phyloP scores from a whole-genome alignment of 2,888 invertebrate species.

The Noctua janthe region DNA sequence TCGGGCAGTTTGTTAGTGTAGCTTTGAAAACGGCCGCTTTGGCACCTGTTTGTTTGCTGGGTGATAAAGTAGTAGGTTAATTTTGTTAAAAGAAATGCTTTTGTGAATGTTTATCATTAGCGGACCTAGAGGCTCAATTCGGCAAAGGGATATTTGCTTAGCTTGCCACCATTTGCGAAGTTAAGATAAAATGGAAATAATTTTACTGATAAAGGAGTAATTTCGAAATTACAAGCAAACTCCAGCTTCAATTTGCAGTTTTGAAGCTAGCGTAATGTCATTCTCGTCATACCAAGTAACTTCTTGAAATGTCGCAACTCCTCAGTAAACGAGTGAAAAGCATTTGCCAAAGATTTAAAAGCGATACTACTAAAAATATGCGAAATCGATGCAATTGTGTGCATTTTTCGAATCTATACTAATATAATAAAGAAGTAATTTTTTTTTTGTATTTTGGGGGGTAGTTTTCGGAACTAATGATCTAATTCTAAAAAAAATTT shows the following conservation, averaged over 20 bases:
- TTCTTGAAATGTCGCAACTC: neutral
- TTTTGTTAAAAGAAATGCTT: neutral
- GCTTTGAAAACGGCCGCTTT: neutral
- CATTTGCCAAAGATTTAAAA: neutral
- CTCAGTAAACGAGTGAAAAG: neutral
- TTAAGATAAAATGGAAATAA: neutral
- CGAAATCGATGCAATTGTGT: neutral
- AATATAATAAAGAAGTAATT: no score
- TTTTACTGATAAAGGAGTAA: conserved; percentile 11
- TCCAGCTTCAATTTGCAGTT: neutral
- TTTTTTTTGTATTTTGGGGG: no score
- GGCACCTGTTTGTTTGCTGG: neutral
- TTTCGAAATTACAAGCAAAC: neutral
- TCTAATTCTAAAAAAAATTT: no score
- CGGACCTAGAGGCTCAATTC: neutral
- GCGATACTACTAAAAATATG: neutral
- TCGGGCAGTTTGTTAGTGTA: conserved; percentile 6
- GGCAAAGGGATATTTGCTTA: neutral
- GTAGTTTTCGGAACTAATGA: no score
- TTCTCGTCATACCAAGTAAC: neutral
- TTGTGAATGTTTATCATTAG: neutral
- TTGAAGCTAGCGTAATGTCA: conserved; percentile 8
- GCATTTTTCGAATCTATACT: conserved; percentile 1
- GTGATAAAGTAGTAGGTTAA: neutral
- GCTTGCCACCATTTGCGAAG: conserved; percentile 1